Conservation (phyloP, 2,797 vertebrate genomes). For the Smutsia gigantea region DNA sequence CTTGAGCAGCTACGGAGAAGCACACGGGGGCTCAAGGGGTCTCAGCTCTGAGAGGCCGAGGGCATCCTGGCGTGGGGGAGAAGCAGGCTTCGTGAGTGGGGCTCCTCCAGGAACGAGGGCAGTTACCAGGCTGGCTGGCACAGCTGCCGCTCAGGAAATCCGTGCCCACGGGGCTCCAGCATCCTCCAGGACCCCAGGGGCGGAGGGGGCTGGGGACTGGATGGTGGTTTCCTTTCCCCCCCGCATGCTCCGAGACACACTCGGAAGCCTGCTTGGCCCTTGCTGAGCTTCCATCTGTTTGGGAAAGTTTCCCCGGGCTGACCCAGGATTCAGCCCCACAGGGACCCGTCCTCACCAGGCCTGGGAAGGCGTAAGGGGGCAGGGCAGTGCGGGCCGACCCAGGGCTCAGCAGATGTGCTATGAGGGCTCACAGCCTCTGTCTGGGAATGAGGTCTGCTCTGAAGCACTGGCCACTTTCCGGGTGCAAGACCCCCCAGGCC, state of each 20-base stretch:
- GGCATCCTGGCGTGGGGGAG: accelerated
- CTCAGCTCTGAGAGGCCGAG: background rate
- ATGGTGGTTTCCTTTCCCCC: background rate
- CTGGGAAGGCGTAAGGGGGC: background rate
- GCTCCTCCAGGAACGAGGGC: background rate
- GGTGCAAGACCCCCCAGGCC: accelerated
- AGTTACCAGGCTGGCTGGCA: background rate
- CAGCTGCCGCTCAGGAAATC: background rate
- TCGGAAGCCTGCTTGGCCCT: accelerated
- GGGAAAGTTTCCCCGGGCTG: background rate
- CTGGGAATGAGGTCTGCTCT: background rate
- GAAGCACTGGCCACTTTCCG: accelerated
- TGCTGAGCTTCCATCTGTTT: accelerated
- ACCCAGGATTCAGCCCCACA: background rate
- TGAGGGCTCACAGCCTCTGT: accelerated
- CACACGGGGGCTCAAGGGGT: accelerated
- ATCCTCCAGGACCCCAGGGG: background rate
- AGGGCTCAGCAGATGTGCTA: accelerated
- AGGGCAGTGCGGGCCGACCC: accelerated
- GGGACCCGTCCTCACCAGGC: background rate
- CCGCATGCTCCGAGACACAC: accelerated
- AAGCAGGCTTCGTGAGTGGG: too few relatives aligned
- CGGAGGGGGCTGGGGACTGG: accelerated
- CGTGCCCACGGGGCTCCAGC: background rate
- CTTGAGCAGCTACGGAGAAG: background rate